phyloP scores from a whole-genome alignment of 2,113 vertebrate species.

The Egretta garzetta region DNA sequence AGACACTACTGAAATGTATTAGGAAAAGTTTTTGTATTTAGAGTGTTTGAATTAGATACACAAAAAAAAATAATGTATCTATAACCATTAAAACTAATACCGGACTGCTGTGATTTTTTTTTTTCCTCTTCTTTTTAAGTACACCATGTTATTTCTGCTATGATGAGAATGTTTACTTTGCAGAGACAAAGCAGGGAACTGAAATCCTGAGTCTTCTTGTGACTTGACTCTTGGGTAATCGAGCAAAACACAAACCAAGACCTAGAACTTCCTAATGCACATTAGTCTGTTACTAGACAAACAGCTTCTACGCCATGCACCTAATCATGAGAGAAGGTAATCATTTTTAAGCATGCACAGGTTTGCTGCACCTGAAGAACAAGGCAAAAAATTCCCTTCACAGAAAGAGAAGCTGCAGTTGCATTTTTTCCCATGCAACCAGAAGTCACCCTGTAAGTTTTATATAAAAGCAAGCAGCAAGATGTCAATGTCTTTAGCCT shows the following conservation, averaged over 20 bases:
- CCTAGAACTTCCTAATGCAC: not conserved
- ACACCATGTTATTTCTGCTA: not conserved
- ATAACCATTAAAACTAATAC: not conserved
- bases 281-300: not conserved
- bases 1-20: not conserved
- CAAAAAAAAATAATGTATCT: not conserved
- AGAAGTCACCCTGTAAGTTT: not conserved
- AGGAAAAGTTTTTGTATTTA: not conserved
- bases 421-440: not conserved
- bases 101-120: not conserved
- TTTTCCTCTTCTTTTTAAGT: not conserved
- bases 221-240: not conserved
- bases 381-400: not conserved
- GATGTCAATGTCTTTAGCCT: not conserved
- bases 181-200: not conserved
- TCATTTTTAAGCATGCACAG: not conserved
- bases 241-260: not conserved
- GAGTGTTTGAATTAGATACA: not conserved
- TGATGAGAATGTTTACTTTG: not conserved
- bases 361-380: not conserved
- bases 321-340: not conserved
- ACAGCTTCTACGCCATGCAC: not conserved
- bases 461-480: not conserved
- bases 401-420: not conserved
- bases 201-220: not conserved